Percentiles rank a stretch among this genome's conserved stretches.
Conservation (phyloP, 2,888 invertebrate genomes). For the Dusona sp. region DNA sequence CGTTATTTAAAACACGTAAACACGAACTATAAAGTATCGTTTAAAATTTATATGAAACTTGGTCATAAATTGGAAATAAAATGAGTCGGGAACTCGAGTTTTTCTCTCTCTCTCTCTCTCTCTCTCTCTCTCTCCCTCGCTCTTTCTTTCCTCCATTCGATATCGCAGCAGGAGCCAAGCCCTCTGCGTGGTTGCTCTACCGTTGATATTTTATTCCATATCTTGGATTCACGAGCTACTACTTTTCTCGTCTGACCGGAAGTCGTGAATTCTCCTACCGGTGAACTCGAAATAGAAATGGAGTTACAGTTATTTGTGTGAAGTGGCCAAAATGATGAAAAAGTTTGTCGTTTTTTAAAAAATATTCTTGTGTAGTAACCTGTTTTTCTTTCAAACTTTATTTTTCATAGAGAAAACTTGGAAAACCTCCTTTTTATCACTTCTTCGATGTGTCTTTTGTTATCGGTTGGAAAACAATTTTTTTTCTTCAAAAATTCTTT, state of each 20-base stretch:
- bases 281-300: constrained; percentile 6
- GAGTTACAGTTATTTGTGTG: constrained; percentile 8
- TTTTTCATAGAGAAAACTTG: background rate
- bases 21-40: constrained; percentile 43
- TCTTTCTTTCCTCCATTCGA: constrained; percentile 22
- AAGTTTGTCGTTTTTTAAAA: background rate
- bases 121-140: too few relatives aligned
- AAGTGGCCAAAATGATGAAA: background rate
- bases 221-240: constrained; percentile 59
- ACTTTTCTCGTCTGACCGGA: constrained; percentile 59
- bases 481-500: too few relatives aligned
- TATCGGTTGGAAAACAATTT: too few relatives aligned
- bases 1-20: constrained; percentile 45
- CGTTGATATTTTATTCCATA: constrained; percentile 45
- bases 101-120: background rate
- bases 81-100: constrained; percentile 44
- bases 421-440: too few relatives aligned
- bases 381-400: background rate
- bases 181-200: constrained; percentile 8
- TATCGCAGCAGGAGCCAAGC: constrained; percentile 44
- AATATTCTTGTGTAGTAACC: background rate
- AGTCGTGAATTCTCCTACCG: constrained; percentile 58
- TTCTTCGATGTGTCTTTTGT: too few relatives aligned
- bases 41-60: constrained; percentile 42
- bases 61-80: constrained; percentile 65